Evolutionary conservation across 2,888 invertebrate species (phyloP), one percentile per base, ranked within the genome.

Genomic region (Cataglyphis livida): DNA sequence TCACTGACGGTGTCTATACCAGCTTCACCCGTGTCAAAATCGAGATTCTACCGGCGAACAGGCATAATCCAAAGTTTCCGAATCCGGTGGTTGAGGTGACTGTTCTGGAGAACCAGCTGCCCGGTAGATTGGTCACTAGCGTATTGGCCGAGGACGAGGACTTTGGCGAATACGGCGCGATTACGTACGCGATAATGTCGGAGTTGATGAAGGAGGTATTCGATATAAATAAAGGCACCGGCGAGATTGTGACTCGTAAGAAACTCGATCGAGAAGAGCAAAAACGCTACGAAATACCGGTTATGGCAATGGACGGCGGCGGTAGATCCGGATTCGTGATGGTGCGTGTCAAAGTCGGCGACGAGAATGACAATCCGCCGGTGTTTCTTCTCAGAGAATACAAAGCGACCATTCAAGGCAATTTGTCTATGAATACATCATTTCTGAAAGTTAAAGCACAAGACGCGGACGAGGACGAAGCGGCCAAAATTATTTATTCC

Each of bases 1-100:
- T 98, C 57, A 98, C 98, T 79, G 99, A 99, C 95, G 99, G 99
- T 48, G 98, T 99, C 54, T 99, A 98, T 95, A 98, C 98, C 9
- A 97, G 97, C 88, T 99, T 98, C 95, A 97, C 98, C 0, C 95
- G 98, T 87, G 96, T 98, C 21, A 97, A 97, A 95, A 97, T 98
- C 70, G 96, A 97, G 91, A 96, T 97, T 85, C 95, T 97, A 83
- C 97, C 98, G 10, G 97, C 97, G 85, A 99, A 99, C 95, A 95
- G 96, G 88, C 96, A 97, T 93, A 96, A 97, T 89, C 99, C 99
- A 12, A 95, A 96, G 85, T 99, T 99, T 95, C 96, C 96, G 21
- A 97, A 97, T 92, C 95, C 96, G 1, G 95, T 97, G 83, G 97
- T 98, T 93, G 97, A 98, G 92, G 98, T 97, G 7, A 96, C 96